Base-by-base conservation (phyloP, 2,797 vertebrate species). In the Hypotaenidia okinawae region DNA sequence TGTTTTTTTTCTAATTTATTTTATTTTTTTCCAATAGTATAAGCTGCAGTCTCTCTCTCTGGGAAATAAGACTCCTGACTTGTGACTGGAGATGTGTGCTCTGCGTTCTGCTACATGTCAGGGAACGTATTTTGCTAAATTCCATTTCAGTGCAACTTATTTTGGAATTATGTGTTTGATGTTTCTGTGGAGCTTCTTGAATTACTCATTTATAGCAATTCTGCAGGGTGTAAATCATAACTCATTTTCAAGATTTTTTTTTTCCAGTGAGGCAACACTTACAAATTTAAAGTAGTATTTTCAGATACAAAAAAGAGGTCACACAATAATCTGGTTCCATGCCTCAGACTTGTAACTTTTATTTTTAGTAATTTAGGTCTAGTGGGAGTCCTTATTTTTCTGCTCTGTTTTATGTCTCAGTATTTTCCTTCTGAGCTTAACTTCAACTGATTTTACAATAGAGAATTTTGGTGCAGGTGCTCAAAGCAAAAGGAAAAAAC, bases 171-270 rank as follows among this genome's bases (percentile, higher is more conserved):
- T 22, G 13, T 0, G 1, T 63, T 86, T 59, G 68, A 95, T 62
- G n/a, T 28, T 88, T 95, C 84, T 72, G 61, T 91, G 76, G 52
- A 69, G 83, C 74, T 52, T 91, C 82, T 84, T 78, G 70, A 92
- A 94, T 78, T 90, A 94, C 64, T 92, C 63, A 7, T 93, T 97
- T 96, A 93, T 89, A 96, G 80, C 62, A 94, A 51, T 91, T 30
- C 32, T 81, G 15, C 54, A 90, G 78, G 39, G 59, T 90, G n/a
- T 37, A 94, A 87, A 91, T 84, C 28, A 23, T 51, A 76, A 84
- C 16, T 85, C 8, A 30, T 55, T 81, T 89, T 69, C 58, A 63
- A 70, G 61, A 88, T 3, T 33, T 89, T 86, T 45, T 45, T 96
- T 95, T 96, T 84, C 91, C 90, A 87, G 9, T 83, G 61, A 83